A percentile compares a stretch with the other conserved stretches of the same genome.
These are phyloP conservation scores for Tanypteryx hageni DNA, from an alignment of 2,888 invertebrate species.

Conservation along the genomic window DNA sequence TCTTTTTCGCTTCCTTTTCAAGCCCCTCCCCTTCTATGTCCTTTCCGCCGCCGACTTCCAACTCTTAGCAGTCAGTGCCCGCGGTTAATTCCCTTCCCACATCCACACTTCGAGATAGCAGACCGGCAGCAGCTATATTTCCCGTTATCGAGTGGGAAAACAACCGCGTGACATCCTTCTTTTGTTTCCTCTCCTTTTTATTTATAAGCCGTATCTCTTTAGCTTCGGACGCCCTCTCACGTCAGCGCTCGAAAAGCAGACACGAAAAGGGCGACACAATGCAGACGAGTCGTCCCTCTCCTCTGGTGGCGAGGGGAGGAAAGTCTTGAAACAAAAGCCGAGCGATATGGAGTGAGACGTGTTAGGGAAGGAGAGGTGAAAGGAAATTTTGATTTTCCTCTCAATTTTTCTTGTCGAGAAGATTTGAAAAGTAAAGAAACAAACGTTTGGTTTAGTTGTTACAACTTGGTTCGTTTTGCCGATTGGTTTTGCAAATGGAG, in stretches of 20 bases:
- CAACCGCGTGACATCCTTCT: constrained; percentile 1
- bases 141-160: constrained; percentile 26
- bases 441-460: no score
- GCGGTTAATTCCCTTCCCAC: not conserved
- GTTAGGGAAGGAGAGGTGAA: not conserved
- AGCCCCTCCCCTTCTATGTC: not conserved
- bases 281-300: not conserved
- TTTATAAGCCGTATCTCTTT: not conserved
- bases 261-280: not conserved
- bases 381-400: not conserved
- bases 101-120: not conserved
- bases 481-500: no score
- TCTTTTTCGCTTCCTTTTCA: not conserved
- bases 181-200: not conserved
- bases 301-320: not conserved
- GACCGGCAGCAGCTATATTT: not conserved
- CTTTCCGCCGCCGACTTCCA: not conserved
- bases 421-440: no score
- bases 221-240: not conserved
- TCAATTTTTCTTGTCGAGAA: not conserved
- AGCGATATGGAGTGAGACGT: not conserved
- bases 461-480: no score
- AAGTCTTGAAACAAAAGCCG: not conserved
- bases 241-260: not conserved
- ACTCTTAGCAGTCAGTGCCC: not conserved